Evolutionary conservation across 2,888 invertebrate genomes (phyloP), one percentile per base, ranked within the genome.

Genomic region (Volucella zonaria): DNA sequence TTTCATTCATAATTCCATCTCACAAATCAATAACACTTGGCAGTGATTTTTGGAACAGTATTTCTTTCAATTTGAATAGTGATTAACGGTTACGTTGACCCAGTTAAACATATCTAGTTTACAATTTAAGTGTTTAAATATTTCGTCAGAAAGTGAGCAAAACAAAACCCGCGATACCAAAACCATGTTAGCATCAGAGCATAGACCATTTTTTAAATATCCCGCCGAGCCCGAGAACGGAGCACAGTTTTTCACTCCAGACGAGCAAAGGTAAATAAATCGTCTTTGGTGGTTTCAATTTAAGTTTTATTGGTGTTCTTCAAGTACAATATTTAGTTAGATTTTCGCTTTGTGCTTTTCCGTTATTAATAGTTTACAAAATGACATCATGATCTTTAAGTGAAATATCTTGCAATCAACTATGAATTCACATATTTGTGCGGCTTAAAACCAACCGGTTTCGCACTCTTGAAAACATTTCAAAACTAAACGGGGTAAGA

Each of bases 161-260:
- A 6, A 31, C 31, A 31, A 6, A 31, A 31, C 31, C 31, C 31
- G 31, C 45, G 43, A 45, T 31, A 31, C 31, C 40, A 42, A 38
- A 61, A 52, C 6, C 10, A 83, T 80, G 83, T 18, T 80, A 67
- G 83, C 83, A 12, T 83, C 80, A 8, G 83, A 83, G 51, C 80
- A 71, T 61, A 80, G 83, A 71, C 83, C 83, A 9, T 80, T 61
- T 58, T 83, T 83, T 10, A 83, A 83, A 31, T 83, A 83, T 67
- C 80, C 83, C 12, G 83, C 83, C n/a, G 83, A 83, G 71, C 83
- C 83, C 6, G 70, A 83, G 14, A 75, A 83, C 10, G 61, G 70
- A 18, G 59, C 80, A 14, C 66, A 70, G 38, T 83, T 80, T 54
- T 83, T 83, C 62, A 83, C 71, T 42, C 23, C 75, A 31, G 6